Conservation (phyloP, 2,888 invertebrate species). For the Synergus itoensis region DNA sequence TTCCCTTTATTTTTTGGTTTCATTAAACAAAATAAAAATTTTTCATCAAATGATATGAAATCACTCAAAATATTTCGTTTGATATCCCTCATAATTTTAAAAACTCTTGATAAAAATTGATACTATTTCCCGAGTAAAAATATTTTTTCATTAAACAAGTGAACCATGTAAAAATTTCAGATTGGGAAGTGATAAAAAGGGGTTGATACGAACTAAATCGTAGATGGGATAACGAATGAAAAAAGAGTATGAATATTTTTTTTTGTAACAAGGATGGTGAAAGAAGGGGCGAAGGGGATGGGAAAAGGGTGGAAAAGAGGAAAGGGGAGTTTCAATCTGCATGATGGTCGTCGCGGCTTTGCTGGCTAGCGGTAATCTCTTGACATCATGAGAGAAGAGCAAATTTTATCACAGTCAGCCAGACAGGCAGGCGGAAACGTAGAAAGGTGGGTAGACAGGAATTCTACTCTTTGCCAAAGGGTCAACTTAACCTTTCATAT, state of each 20-base stretch:
- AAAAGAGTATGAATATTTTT: conserved; percentile 14
- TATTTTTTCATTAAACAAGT: not conserved
- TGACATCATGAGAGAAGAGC: conserved; percentile 65
- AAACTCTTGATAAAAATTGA: not conserved
- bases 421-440: conserved; percentile 55
- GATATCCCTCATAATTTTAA: not conserved
- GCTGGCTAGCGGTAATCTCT: conserved; percentile 65
- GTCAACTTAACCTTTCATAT: conserved; percentile 67
- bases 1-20: too few relatives aligned
- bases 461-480: conserved; percentile 62
- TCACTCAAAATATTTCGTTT: too few relatives aligned
- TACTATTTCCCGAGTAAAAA: not conserved
- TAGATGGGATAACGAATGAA: conserved; percentile 22
- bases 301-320: not conserved
- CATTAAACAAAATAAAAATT: too few relatives aligned
- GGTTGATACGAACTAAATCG: not conserved
- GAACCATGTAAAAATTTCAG: not conserved
- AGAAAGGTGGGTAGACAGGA: conserved; percentile 51
- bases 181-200: not conserved
- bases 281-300: not conserved
- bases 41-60: too few relatives aligned
- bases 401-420: conserved; percentile 63
- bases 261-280: conserved; percentile 15
- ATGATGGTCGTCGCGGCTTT: conserved; percentile 63
- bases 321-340: conserved; percentile 61